Evolutionary conservation across 2,888 invertebrate genomes (phyloP).

Genomic region (Acanthococcus lagerstroemiae): DNA sequence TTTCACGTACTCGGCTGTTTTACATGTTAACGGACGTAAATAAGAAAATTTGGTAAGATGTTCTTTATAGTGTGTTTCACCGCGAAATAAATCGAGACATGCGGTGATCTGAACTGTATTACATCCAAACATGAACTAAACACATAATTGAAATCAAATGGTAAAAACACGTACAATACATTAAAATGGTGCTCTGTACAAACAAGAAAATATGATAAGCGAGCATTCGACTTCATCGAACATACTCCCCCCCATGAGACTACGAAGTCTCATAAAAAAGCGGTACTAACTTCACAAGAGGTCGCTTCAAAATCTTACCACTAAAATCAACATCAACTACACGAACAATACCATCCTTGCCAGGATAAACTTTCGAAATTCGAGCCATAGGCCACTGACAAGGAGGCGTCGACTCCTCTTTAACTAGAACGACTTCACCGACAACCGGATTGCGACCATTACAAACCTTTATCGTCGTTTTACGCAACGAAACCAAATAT

Average conservation of each 20-base stretch:
- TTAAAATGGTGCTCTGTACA: too few relatives aligned
- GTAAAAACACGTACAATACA: too few relatives aligned
- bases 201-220: neutral
- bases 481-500: too few relatives aligned
- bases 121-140: neutral
- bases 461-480: too few relatives aligned
- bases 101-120: neutral
- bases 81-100: neutral
- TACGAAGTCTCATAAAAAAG: neutral
- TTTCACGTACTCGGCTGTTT: too few relatives aligned
- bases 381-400: neutral
- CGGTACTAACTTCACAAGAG: neutral
- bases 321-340: neutral
- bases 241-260: neutral
- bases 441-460: neutral
- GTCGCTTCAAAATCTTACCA: neutral
- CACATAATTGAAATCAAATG: too few relatives aligned
- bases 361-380: neutral
- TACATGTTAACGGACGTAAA: too few relatives aligned
- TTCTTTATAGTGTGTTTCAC: too few relatives aligned
- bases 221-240: neutral
- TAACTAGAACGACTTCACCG: neutral
- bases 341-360: neutral
- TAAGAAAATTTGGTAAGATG: too few relatives aligned
- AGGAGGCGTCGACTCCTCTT: neutral